phyloP scores from a whole-genome alignment of 2,797 vertebrate species.

The Betta splendens region DNA sequence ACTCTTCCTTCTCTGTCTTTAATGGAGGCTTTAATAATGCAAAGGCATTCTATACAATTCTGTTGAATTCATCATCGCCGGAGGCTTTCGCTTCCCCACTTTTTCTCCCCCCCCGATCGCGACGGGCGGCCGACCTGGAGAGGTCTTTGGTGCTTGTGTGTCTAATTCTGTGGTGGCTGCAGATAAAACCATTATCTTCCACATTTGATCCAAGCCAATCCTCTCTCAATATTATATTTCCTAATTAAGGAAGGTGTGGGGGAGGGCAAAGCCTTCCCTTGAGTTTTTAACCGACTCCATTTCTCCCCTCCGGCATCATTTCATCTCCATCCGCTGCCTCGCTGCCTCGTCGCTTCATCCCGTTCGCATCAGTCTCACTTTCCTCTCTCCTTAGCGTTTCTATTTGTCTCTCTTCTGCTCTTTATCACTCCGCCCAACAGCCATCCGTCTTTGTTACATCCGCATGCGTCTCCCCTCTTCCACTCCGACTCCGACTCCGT shows the following conservation, averaged over 20 bases:
- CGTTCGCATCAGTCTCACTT: constrained; percentile 41
- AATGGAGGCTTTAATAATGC: constrained; percentile 70
- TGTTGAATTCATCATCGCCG: constrained; percentile 60
- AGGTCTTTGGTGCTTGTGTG: constrained; percentile 49
- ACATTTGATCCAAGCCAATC: constrained; percentile 67
- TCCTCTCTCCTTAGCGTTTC: constrained; percentile 26
- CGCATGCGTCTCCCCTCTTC: constrained; percentile 18
- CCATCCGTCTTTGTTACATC: constrained; percentile 31
- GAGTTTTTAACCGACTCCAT: constrained; percentile 37
- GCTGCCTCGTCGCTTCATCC: constrained; percentile 15
- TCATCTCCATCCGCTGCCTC: constrained; percentile 25
- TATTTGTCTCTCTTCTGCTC: constrained; percentile 40
- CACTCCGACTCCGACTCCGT: constrained; percentile 17
- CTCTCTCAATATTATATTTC: constrained; percentile 67
- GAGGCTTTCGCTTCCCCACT: constrained; percentile 40
- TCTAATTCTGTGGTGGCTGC: constrained; percentile 54
- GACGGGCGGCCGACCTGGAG: constrained; percentile 46
- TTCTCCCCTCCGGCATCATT: constrained; percentile 39
- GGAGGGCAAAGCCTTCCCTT: constrained; percentile 45
- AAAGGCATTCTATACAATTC: constrained; percentile 59
- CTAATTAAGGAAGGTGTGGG: constrained; percentile 65
- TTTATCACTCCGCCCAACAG: constrained; percentile 28
- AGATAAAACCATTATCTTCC: constrained; percentile 70
- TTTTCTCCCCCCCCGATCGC: constrained; percentile 27
- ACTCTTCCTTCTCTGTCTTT: constrained; percentile 51